phyloP scores from a whole-genome alignment of 1,140 invertebrate species.

The Drosophila pseudoobscura region DNA sequence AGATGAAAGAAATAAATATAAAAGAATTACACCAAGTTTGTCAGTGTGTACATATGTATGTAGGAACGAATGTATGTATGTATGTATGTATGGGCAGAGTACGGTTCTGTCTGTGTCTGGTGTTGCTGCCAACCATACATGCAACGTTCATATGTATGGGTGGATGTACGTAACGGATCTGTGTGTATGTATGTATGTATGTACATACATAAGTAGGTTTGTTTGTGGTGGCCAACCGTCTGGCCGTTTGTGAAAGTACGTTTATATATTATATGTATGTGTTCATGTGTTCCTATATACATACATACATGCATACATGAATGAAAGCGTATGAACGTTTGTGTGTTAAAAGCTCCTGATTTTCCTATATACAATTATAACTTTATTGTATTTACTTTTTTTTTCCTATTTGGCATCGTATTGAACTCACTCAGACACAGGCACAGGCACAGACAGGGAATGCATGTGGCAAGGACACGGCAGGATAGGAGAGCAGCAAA shows the following conservation, averaged over 20 bases:
- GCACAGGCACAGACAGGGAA: constrained; percentile 24
- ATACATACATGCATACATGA: constrained; percentile 8
- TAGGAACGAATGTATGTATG: not conserved
- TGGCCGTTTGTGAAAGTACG: constrained; percentile 50
- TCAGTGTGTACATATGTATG: constrained; percentile 29
- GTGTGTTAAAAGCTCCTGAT: constrained; percentile 68
- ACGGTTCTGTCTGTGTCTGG: constrained; percentile 62
- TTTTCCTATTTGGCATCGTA: constrained; percentile 79
- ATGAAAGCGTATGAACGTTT: constrained; percentile 19
- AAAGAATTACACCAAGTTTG: constrained; percentile 78
- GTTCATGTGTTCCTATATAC: constrained; percentile 7
- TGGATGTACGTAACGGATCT: constrained; percentile 16
- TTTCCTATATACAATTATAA: constrained; percentile 82
- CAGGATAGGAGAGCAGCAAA: constrained; percentile 19
- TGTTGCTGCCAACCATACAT: constrained; percentile 45
- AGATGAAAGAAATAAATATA: constrained; percentile 82
- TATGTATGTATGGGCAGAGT: constrained; percentile 31
- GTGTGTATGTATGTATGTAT: constrained; percentile 33
- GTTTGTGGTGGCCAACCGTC: constrained; percentile 67
- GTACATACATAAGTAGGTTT: constrained; percentile 29
- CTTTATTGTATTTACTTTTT: constrained; percentile 81
- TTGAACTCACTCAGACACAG: constrained; percentile 71
- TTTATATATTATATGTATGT: constrained; percentile 17
- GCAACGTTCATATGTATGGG: constrained; percentile 29
- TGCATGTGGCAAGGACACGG: constrained; percentile 48